Evolutionary conservation across 1,140 invertebrate species (phyloP).

Genomic region (Lordiphosa mommai): DNA sequence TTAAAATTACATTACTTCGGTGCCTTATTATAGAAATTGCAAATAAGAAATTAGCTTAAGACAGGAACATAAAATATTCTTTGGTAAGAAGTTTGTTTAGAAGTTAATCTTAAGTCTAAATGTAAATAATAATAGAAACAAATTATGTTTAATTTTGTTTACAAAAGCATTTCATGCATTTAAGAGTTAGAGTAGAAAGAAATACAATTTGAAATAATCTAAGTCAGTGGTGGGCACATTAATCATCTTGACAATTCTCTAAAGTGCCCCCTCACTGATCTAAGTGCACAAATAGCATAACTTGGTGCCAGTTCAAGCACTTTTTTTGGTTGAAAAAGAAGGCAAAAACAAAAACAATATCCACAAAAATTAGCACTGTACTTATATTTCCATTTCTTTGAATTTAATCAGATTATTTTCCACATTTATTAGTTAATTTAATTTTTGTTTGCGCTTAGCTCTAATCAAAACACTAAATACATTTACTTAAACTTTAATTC

Average conservation of each 20-base stretch:
- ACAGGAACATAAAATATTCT: constrained; percentile 62
- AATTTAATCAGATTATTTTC: background rate
- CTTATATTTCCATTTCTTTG: constrained; percentile 3
- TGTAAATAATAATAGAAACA: constrained; percentile 21
- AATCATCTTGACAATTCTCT: no score
- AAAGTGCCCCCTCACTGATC: no score
- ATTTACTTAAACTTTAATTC: constrained; percentile 59
- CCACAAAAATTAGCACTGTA: background rate
- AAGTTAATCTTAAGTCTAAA: constrained; percentile 42
- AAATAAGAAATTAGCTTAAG: constrained; percentile 17
- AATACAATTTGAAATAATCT: constrained; percentile 57
- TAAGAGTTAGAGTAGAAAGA: constrained; percentile 50
- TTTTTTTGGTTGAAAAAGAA: no score
- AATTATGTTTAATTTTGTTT: background rate
- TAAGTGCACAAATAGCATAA: no score
- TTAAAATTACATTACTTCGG: constrained; percentile 72
- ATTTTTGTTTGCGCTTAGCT: constrained; percentile 47
- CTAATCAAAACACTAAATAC: constrained; percentile 75
- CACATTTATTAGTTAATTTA: constrained; percentile 27
- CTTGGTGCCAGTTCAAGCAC: no score
- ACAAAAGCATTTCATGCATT: constrained; percentile 59
- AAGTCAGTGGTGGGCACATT: no score
- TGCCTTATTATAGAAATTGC: constrained; percentile 24
- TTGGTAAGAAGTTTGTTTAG: constrained; percentile 50
- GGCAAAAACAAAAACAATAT: no score